phyloP scores from a whole-genome alignment of 2,113 vertebrate genomes.

The Thunnus maccoyii region DNA sequence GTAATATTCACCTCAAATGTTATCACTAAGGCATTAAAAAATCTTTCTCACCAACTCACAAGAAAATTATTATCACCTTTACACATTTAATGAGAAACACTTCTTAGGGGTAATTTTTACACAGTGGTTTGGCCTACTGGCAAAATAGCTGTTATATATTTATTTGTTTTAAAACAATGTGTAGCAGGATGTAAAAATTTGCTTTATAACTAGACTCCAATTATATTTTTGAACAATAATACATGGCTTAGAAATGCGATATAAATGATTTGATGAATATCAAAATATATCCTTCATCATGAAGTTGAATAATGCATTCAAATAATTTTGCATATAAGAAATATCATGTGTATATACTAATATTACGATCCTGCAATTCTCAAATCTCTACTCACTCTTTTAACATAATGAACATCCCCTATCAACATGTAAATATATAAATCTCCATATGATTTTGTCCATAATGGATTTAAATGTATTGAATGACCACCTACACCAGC shows the following conservation, averaged over 20 bases:
- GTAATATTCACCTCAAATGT: slow-evolving; percentile 88
- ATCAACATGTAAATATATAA: slow-evolving; percentile 4
- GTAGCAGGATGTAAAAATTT: slow-evolving; percentile 51
- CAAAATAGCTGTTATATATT: slow-evolving; percentile 67
- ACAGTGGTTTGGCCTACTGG: slow-evolving; percentile 54
- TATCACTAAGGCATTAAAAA: slow-evolving; percentile 83
- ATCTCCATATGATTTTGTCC: slow-evolving; percentile 20
- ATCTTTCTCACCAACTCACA: slow-evolving; percentile 81
- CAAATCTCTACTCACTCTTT: background rate
- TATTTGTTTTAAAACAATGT: slow-evolving; percentile 63
- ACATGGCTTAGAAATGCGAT: background rate
- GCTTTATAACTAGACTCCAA: slow-evolving; percentile 30
- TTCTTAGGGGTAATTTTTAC: slow-evolving; percentile 80
- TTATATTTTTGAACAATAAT: background rate
- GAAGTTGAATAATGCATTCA: background rate
- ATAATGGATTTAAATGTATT: slow-evolving; percentile 57
- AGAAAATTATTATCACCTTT: slow-evolving; percentile 83
- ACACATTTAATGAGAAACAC: slow-evolving; percentile 91
- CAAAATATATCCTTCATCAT: background rate
- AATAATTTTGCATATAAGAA: background rate
- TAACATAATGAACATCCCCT: background rate
- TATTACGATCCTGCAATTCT: background rate
- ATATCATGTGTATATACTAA: background rate
- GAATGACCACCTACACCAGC: slow-evolving; percentile 57
- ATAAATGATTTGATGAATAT: background rate